phyloP scores from a whole-genome alignment of 2,113 vertebrate species.

The Pelvicachromis taeniatus region DNA sequence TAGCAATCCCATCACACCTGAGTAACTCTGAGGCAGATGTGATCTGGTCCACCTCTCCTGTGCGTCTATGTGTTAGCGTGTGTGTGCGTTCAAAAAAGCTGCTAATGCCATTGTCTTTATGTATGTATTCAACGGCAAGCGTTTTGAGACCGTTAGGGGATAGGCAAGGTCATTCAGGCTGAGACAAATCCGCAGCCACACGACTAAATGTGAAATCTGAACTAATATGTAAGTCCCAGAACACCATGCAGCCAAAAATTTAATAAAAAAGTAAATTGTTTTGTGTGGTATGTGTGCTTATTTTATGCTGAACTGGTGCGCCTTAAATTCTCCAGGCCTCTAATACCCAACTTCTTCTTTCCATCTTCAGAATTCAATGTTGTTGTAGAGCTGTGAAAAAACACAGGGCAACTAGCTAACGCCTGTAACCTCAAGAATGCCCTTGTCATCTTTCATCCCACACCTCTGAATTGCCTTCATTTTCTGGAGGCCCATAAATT shows the following conservation, averaged over 20 bases:
- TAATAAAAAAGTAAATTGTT: not conserved
- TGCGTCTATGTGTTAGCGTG: not conserved
- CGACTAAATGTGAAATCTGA: not conserved
- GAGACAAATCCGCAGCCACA: not conserved
- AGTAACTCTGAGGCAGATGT: slow-evolving; percentile 27
- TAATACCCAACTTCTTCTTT: not conserved
- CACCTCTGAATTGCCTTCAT: slow-evolving; percentile 67
- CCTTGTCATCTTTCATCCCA: slow-evolving; percentile 67
- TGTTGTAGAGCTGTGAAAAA: slow-evolving; percentile 21
- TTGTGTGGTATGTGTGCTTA: not conserved
- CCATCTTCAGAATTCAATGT: not conserved
- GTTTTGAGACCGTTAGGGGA: slow-evolving; percentile 15
- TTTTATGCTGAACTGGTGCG: not conserved
- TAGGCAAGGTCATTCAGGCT: not conserved
- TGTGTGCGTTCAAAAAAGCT: not conserved
- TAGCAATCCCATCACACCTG: slow-evolving; percentile 46
- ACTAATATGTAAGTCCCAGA: not conserved
- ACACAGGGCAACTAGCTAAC: slow-evolving; percentile 30
- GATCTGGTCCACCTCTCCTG: not conserved
- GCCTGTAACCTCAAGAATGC: slow-evolving; percentile 27
- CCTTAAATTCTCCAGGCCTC: not conserved
- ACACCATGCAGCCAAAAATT: not conserved
- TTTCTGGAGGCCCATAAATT: slow-evolving; percentile 65
- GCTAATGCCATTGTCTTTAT: slow-evolving; percentile 54
- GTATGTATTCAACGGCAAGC: slow-evolving; percentile 37